Conservation (phyloP, 2,888 invertebrate genomes). For the Rhimphoctona megacephalus region DNA sequence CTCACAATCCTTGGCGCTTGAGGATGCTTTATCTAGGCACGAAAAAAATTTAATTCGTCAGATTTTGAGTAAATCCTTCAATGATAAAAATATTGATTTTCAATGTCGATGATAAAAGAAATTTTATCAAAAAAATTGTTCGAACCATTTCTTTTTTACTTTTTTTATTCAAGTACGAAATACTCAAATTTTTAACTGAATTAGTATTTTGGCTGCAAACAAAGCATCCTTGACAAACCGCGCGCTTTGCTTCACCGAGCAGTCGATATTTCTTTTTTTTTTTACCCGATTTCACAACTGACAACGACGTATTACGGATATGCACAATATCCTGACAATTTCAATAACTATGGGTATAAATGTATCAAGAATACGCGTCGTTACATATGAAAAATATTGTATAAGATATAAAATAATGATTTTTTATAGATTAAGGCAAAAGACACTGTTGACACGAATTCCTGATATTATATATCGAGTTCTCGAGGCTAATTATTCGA, state of each 20-base stretch:
- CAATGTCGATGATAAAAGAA: neutral
- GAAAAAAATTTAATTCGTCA: neutral
- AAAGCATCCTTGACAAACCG: constrained; percentile 29
- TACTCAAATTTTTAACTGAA: neutral
- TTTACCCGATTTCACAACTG: constrained; percentile 47
- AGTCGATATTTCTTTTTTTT: constrained; percentile 49
- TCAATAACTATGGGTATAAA: constrained; percentile 61
- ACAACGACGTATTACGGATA: constrained; percentile 54
- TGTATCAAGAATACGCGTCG: constrained; percentile 69
- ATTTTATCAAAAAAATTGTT: neutral
- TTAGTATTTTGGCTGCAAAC: neutral
- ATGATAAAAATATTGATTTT: neutral
- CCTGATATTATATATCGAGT: constrained; percentile 26
- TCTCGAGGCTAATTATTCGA: constrained; percentile 40
- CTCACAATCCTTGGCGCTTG: constrained; percentile 65
- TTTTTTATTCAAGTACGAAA: neutral
- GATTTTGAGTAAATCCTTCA: neutral
- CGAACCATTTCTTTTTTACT: neutral
- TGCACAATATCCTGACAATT: constrained; percentile 43
- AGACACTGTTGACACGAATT: constrained; percentile 55
- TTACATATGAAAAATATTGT: constrained; percentile 70
- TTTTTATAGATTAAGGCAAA: constrained; percentile 67
- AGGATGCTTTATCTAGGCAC: constrained; percentile 1
- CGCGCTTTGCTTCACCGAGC: constrained; percentile 49
- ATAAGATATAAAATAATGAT: constrained; percentile 72